Conservation (phyloP, 2,888 invertebrate species). For the Oegoconia quadripuncta region DNA sequence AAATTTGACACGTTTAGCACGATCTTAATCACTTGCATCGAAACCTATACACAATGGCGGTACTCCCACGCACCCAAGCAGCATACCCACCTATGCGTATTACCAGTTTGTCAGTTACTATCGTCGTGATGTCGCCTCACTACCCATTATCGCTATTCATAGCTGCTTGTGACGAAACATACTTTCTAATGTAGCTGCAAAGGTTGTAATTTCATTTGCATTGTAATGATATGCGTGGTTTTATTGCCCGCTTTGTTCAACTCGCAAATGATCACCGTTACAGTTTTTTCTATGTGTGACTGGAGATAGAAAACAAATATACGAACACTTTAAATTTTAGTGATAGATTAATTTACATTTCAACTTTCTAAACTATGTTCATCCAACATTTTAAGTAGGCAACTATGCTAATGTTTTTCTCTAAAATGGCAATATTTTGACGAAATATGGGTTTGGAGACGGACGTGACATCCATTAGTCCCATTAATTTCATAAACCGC, state of each 20-base stretch:
- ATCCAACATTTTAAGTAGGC: too few species aligned
- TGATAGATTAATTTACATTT: too few species aligned
- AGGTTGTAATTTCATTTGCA: slow-evolving; percentile 48
- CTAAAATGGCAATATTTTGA: too few species aligned
- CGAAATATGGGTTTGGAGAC: too few species aligned
- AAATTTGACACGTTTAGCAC: background rate
- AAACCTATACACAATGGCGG: slow-evolving; percentile 48
- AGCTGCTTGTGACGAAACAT: slow-evolving; percentile 56
- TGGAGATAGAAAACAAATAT: background rate
- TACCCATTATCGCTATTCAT: slow-evolving; percentile 57
- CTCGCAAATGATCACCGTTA: background rate
- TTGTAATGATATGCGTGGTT: slow-evolving; percentile 36
- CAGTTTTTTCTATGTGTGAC: background rate
- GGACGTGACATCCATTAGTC: too few species aligned
- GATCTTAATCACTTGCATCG: slow-evolving; percentile 5
- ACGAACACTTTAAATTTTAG: too few species aligned
- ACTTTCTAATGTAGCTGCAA: slow-evolving; percentile 65
- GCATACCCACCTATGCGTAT: slow-evolving; percentile 46
- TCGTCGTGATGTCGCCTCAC: slow-evolving; percentile 32
- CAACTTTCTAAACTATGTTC: too few species aligned
- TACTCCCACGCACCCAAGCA: slow-evolving; percentile 55
- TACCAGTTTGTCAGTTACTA: slow-evolving; percentile 41
- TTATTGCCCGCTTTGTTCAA: slow-evolving; percentile 26
- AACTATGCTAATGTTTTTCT: too few species aligned
- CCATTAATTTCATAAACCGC: too few species aligned